Percentiles rank a stretch among this genome's conserved stretches.
Conservation (phyloP, 2,888 invertebrate species). For the Athalia rosae region DNA sequence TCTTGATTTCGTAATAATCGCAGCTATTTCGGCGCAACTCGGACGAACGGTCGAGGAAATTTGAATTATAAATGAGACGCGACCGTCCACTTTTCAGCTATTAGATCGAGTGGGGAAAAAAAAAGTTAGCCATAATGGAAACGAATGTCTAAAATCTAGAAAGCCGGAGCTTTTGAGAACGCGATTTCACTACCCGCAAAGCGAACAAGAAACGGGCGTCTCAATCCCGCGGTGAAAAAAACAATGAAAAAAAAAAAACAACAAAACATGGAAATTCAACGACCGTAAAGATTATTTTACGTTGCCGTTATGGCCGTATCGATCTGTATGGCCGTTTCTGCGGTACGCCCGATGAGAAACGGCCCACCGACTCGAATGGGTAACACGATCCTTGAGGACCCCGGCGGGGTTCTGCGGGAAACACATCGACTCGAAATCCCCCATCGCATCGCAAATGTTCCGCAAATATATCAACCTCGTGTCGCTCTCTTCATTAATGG, state of each 20-base stretch:
- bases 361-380: constrained; percentile 28
- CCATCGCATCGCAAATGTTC: background rate
- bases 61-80: too few relatives aligned
- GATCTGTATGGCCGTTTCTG: constrained; percentile 27
- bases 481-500: constrained; percentile 31
- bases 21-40: too few relatives aligned
- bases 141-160: background rate
- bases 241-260: too few relatives aligned
- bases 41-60: too few relatives aligned
- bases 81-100: too few relatives aligned
- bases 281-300: constrained; percentile 46
- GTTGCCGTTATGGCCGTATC: constrained; percentile 43
- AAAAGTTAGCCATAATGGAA: background rate
- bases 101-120: too few relatives aligned
- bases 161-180: constrained; percentile 7
- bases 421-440: constrained; percentile 13
- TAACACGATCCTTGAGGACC: constrained; percentile 29
- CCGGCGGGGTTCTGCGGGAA: background rate
- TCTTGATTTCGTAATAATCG: too few relatives aligned
- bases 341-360: constrained; percentile 15
- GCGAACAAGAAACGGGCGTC: constrained; percentile 41
- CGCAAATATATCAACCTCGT: background rate
- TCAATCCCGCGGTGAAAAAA: constrained; percentile 48
- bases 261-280: constrained; percentile 46
- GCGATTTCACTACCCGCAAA: constrained; percentile 26